Conservation (phyloP, 2,113 vertebrate genomes). For the Rhabdomys dilectus region DNA sequence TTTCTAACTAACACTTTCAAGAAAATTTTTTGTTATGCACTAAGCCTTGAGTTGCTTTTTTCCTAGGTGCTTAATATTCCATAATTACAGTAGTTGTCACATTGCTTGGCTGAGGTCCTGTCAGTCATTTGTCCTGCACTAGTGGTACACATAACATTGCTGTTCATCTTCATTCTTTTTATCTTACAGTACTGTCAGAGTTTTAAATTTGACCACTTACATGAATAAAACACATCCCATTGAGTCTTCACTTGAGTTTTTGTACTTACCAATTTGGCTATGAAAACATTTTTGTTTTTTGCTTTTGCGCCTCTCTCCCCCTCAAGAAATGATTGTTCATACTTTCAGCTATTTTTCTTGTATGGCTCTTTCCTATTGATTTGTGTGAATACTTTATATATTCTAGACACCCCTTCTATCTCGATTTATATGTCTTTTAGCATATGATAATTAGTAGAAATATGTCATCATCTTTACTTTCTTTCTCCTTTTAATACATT, state of each 20-base stretch:
- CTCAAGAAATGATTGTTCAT: background rate
- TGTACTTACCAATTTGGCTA: background rate
- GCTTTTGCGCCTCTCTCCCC: background rate
- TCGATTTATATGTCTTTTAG: background rate
- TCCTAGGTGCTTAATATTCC: background rate
- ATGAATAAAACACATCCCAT: background rate
- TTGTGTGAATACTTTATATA: slow-evolving; percentile 17
- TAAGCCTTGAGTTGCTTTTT: background rate
- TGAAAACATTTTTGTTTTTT: background rate
- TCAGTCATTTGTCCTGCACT: background rate
- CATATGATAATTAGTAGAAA: background rate
- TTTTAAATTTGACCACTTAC: background rate
- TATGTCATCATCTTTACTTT: background rate
- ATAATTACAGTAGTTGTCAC: background rate
- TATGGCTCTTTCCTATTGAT: background rate
- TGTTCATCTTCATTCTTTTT: slow-evolving; percentile 3
- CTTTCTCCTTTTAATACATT: background rate
- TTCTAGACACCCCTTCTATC: slow-evolving; percentile 9
- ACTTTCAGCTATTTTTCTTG: background rate
- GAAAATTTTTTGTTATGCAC: background rate
- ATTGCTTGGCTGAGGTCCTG: slow-evolving; percentile 29
- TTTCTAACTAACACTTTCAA: background rate
- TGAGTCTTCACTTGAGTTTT: background rate
- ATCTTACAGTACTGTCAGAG: background rate
- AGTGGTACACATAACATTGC: background rate